These are phyloP conservation scores for Drosophila lutescens DNA, from an alignment of 2,888 invertebrate species.

Conservation along the genomic window DNA sequence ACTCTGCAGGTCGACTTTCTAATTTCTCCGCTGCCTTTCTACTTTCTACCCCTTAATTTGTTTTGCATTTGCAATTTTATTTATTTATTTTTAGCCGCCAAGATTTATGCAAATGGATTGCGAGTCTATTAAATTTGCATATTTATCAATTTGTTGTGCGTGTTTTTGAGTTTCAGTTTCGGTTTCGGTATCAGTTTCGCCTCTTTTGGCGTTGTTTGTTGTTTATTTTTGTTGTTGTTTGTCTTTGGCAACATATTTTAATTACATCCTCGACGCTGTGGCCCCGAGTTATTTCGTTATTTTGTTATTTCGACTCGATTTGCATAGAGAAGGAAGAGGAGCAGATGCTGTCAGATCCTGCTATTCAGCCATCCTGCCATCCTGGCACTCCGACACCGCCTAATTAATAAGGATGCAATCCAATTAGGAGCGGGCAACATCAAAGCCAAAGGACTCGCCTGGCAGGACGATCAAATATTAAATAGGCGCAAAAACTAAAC, in stretches of 20 bases:
- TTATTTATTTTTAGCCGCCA: slow-evolving; percentile 44
- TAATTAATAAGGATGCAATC: slow-evolving; percentile 77
- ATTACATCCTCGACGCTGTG: slow-evolving; percentile 58
- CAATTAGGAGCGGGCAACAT: slow-evolving; percentile 63
- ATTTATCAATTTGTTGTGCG: slow-evolving; percentile 75
- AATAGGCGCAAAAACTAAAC: slow-evolving; percentile 50
- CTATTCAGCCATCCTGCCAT: not conserved
- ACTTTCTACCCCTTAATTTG: slow-evolving; percentile 15
- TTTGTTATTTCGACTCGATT: slow-evolving; percentile 65
- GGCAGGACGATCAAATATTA: slow-evolving; percentile 68
- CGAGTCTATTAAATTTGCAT: slow-evolving; percentile 76
- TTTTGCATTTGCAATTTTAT: slow-evolving; percentile 32
- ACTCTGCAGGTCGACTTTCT: not conserved
- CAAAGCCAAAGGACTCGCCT: slow-evolving; percentile 46
- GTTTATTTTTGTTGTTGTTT: slow-evolving; percentile 52
- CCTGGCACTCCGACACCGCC: slow-evolving; percentile 45
- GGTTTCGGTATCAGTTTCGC: slow-evolving; percentile 4
- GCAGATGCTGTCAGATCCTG: slow-evolving; percentile 4
- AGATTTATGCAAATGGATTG: slow-evolving; percentile 74
- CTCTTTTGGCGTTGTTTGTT: slow-evolving; percentile 22
- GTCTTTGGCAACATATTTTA: slow-evolving; percentile 69
- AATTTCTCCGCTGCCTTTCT: slow-evolving; percentile 1
- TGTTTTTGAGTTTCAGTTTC: slow-evolving; percentile 37
- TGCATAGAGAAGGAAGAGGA: slow-evolving; percentile 49
- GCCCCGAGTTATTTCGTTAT: slow-evolving; percentile 64